These are phyloP conservation scores for Dolichallabes microphthalmus DNA, from an alignment of 2,113 vertebrate genomes.

Conservation along the genomic window DNA sequence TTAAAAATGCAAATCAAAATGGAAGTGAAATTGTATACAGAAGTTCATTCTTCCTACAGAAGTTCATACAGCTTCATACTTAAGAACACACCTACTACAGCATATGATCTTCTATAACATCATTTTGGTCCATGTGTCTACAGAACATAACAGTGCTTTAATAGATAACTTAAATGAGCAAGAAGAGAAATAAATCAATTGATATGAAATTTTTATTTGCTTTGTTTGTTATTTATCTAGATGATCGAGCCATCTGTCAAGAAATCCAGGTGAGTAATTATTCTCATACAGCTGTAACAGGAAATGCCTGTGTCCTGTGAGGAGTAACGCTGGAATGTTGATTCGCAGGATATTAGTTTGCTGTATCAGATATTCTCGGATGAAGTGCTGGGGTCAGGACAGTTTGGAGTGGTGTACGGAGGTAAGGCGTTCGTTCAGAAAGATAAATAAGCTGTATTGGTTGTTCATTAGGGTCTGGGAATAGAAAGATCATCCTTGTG, in stretches of 20 bases:
- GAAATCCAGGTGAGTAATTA: conserved; percentile 56
- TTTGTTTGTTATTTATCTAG: conserved; percentile 53
- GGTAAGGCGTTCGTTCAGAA: conserved; percentile 60
- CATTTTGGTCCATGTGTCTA: background rate
- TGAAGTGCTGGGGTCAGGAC: conserved; percentile 83
- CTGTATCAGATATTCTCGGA: conserved; percentile 84
- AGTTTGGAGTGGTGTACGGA: conserved; percentile 84
- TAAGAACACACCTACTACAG: background rate
- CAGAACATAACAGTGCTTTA: background rate
- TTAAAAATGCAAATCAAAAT: background rate
- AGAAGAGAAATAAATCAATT: background rate
- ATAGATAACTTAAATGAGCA: background rate
- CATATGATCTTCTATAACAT: too few relatives aligned
- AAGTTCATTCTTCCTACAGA: background rate
- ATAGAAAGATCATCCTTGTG: background rate
- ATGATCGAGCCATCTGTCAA: background rate
- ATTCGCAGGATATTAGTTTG: conserved; percentile 75
- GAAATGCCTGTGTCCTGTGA: background rate
- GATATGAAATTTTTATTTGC: background rate
- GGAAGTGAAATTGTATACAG: background rate
- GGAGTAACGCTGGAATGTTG: background rate
- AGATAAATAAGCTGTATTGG: background rate
- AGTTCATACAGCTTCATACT: background rate
- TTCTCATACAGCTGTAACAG: background rate
- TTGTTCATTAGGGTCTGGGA: background rate